These are phyloP conservation scores for Amphipyra berbera DNA, from an alignment of 2,888 invertebrate genomes.

Conservation along the genomic window DNA sequence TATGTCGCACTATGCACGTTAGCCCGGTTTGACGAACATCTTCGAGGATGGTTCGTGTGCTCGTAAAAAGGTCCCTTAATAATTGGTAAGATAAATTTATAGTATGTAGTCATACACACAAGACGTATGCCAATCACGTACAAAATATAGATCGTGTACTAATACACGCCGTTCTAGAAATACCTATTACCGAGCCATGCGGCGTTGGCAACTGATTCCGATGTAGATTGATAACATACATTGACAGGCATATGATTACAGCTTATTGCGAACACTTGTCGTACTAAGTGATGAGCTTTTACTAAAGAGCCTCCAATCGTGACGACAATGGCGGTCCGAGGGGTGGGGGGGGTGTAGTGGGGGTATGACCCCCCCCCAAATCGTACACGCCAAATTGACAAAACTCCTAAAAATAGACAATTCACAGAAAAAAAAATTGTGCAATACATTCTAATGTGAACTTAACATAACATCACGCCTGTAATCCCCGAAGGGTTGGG, in stretches of 20 bases:
- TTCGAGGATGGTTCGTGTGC: not conserved
- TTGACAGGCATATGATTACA: slow-evolving; percentile 50
- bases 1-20: too few species aligned
- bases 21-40: not conserved
- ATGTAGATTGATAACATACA: slow-evolving; percentile 68
- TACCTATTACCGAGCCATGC: slow-evolving; percentile 49
- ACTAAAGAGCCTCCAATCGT: too few species aligned
- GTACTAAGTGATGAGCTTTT: slow-evolving; percentile 25
- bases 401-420: too few species aligned
- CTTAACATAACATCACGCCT: too few species aligned
- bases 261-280: slow-evolving; percentile 3
- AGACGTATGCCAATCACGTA: slow-evolving; percentile 42
- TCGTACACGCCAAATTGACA: too few species aligned
- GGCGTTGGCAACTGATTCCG: slow-evolving; percentile 53
- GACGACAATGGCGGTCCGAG: too few species aligned
- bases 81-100: slow-evolving; percentile 19
- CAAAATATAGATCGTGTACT: slow-evolving; percentile 56
- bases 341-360: too few species aligned
- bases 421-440: too few species aligned
- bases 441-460: too few species aligned
- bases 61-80: not conserved
- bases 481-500: too few species aligned
- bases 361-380: too few species aligned
- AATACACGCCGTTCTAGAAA: slow-evolving; percentile 65
- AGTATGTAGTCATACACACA: slow-evolving; percentile 19